Evolutionary conservation across 2,113 vertebrate species (phyloP).

Genomic region (Oncorhynchus tshawytscha): DNA sequence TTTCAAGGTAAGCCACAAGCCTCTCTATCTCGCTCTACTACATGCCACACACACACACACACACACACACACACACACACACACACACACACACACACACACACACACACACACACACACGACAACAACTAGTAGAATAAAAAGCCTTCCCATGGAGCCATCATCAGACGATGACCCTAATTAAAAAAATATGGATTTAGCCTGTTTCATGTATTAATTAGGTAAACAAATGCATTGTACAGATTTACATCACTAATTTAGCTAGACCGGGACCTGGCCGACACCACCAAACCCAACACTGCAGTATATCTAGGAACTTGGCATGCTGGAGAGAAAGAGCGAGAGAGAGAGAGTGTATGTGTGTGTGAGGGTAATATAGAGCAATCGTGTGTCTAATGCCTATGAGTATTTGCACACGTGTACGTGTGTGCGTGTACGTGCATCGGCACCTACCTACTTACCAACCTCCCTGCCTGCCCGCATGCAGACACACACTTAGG

Average conservation of each 20-base stretch:
- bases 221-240: slow-evolving; percentile 37
- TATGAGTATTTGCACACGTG: neutral
- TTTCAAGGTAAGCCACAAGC: slow-evolving; percentile 60
- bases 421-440: neutral
- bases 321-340: no score
- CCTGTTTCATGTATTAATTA: slow-evolving; percentile 50
- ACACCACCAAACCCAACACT: slow-evolving; percentile 23
- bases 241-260: slow-evolving; percentile 57
- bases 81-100: slow-evolving; percentile 3
- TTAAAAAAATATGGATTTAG: slow-evolving; percentile 57
- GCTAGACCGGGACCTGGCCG: slow-evolving; percentile 7
- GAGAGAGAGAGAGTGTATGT: slow-evolving; percentile 6
- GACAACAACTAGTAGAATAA: slow-evolving; percentile 7
- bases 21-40: neutral
- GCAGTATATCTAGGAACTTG: slow-evolving; percentile 13
- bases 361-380: neutral
- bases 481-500: no score
- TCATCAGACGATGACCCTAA: slow-evolving; percentile 46
- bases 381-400: neutral
- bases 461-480: no score
- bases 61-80: neutral
- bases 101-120: slow-evolving; percentile 39
- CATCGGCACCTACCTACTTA: neutral
- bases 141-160: slow-evolving; percentile 21
- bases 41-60: no score